Evolutionary conservation across 2,888 invertebrate genomes (phyloP), one percentile per base, ranked within the genome.

Genomic region (Gisinianus flammeolus): DNA sequence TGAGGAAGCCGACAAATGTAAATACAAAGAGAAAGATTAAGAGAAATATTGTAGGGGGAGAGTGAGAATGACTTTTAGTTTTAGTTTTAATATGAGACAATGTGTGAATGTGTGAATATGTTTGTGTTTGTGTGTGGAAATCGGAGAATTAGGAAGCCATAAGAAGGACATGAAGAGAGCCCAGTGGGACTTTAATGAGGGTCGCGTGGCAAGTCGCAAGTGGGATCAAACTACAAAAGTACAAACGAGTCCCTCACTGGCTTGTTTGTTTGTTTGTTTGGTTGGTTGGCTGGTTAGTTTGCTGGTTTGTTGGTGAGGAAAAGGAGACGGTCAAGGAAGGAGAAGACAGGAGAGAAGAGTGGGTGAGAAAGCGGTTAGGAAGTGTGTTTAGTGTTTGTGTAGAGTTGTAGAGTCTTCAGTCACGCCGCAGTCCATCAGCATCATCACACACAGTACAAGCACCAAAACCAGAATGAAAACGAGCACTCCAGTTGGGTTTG

Each of bases 191-290:
- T 74, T 69, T 78, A 78, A 78, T 78, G 78, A 78, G 73, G 74
- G 78, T 78, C 74, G 78, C 74, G 78, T 78, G 78, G 78, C 78
- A 73, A 26, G 54, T 31, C n/a, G n/a, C n/a, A n/a, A n/a, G n/a
- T 56, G 72, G 58, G 77, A 72, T 68, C 71, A 72, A 66, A 72
- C 44, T 54, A 31, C 72, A 68, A 68, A n/a, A 12, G 12, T 5
- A 73, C 68, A 78, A 78, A 67, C 72, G 73, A 73, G 56, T 54
- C 30, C 66, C 69, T 69, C 28, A 24, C 44, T 24, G 22, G 10
- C 69, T 24, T 24, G 58, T 58, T 24, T 33, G 58, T 58, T 22
- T 22, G n/a, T 58, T n/a, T 44, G 44, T 44, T 2, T 44, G 19
- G n/a, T 58, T n/a, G 12, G 44, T 44, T 2, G 12, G 19, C 44